Evolutionary conservation across 2,797 vertebrate genomes (phyloP).

Genomic region (Mus minutoides): DNA sequence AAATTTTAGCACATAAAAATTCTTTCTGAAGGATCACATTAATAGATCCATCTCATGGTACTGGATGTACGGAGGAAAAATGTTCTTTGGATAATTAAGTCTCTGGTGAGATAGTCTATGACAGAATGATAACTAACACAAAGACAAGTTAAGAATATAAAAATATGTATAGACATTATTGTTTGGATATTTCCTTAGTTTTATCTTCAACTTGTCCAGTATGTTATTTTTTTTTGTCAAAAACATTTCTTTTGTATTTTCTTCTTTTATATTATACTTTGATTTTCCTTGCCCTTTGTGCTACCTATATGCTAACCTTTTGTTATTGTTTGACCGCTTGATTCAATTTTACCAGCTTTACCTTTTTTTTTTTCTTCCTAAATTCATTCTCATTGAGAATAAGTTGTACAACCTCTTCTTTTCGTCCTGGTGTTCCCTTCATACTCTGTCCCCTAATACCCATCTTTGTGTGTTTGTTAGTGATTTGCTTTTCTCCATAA

Average conservation of each 20-base stretch:
- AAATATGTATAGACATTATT: not conserved
- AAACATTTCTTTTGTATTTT: not conserved
- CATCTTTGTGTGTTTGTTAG: not conserved
- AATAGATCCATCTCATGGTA: not conserved
- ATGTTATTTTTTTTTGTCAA: not conserved
- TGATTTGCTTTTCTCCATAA: conserved; percentile 13
- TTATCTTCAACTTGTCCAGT: not conserved
- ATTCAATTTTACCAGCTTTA: not conserved
- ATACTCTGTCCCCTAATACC: not conserved
- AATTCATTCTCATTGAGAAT: not conserved
- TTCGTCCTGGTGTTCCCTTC: not conserved
- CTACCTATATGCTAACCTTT: not conserved
- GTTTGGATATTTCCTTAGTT: not conserved
- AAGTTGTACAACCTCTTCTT: not conserved
- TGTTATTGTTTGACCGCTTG: not conserved
- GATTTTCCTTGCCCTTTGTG: not conserved
- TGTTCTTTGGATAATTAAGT: conserved; percentile 20
- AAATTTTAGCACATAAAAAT: not conserved
- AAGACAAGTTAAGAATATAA: not conserved
- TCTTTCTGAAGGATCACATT: not conserved
- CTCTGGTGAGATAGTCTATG: not conserved
- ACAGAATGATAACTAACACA: not conserved
- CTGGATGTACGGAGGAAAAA: not conserved
- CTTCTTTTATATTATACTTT: not conserved
- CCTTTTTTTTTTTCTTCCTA: not conserved